These are phyloP conservation scores for Limnephilus auricula DNA, from an alignment of 2,888 invertebrate species.

Conservation along the genomic window DNA sequence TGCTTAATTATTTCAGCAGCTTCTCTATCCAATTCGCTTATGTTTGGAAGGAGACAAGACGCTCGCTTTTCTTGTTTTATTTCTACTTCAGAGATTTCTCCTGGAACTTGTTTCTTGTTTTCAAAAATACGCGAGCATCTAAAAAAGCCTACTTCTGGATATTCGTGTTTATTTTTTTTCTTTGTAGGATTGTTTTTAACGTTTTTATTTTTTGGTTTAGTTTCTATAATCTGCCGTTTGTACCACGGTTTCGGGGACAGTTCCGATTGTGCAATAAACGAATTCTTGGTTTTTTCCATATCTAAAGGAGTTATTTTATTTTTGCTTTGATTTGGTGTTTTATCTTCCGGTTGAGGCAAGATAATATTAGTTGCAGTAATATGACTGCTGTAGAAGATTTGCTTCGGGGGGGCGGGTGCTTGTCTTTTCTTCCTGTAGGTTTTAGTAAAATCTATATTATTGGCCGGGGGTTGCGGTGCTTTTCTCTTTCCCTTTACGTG, in stretches of 20 bases:
- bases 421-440: constrained; percentile 72
- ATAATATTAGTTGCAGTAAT: constrained; percentile 6
- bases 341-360: not conserved
- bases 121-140: constrained; percentile 76
- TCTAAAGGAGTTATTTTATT: constrained; percentile 30
- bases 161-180: constrained; percentile 70
- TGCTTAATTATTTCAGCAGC: constrained; percentile 85
- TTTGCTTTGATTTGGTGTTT: constrained; percentile 10
- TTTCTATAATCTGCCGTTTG: constrained; percentile 74
- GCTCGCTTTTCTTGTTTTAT: constrained; percentile 78
- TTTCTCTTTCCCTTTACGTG: constrained; percentile 88
- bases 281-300: constrained; percentile 37
- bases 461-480: constrained; percentile 84
- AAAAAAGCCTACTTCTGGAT: constrained; percentile 77
- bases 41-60: constrained; percentile 83
- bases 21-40: constrained; percentile 88
- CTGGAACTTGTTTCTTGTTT: constrained; percentile 69
- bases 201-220: constrained; percentile 68
- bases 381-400: constrained; percentile 53
- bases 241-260: constrained; percentile 82
- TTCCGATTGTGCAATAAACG: constrained; percentile 45
- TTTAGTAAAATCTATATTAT: constrained; percentile 68
- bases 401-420: constrained; percentile 74
- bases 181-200: constrained; percentile 71
- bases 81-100: constrained; percentile 67